phyloP scores from a whole-genome alignment of 2,797 vertebrate genomes.

The Cetoscarus ocellatus region DNA sequence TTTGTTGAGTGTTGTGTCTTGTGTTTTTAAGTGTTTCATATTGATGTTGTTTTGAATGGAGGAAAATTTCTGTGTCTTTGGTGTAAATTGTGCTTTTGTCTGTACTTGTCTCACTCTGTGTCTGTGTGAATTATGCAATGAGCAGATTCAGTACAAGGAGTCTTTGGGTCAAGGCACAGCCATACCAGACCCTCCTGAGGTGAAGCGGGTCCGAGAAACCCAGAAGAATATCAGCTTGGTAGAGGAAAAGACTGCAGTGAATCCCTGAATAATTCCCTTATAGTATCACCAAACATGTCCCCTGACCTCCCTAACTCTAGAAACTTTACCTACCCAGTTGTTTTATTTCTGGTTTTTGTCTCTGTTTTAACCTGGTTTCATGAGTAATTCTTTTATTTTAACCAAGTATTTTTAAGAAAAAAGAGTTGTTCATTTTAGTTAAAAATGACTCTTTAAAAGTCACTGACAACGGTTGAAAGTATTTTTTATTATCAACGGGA shows the following conservation, averaged over 20 bases:
- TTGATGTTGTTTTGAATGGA: constrained; percentile 12
- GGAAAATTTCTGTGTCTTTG: constrained; percentile 24
- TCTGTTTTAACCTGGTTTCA: constrained; percentile 45
- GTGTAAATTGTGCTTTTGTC: constrained; percentile 30
- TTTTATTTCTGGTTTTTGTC: neutral
- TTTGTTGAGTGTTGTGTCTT: neutral
- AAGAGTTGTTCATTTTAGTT: too few species aligned
- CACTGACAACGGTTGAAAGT: too few species aligned
- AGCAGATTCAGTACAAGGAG: constrained; percentile 97
- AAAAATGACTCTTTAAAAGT: too few species aligned
- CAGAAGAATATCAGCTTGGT: constrained; percentile 99
- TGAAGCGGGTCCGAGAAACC: constrained; percentile 95
- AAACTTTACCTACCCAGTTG: too few species aligned
- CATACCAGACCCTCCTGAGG: constrained; percentile 95
- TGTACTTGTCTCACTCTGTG: constrained; percentile 59
- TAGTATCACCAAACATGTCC: constrained; percentile 1
- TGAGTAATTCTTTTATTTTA: too few species aligned
- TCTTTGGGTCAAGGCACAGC: constrained; percentile 92
- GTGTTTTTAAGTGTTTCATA: neutral
- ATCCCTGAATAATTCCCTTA: neutral
- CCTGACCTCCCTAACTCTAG: constrained; percentile 6
- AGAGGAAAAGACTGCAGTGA: constrained; percentile 69
- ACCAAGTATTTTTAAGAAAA: too few species aligned
- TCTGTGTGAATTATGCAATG: constrained; percentile 54
- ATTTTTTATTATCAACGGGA: too few species aligned